Conservation (phyloP, 2,797 vertebrate genomes). For the Natrix natrix region DNA sequence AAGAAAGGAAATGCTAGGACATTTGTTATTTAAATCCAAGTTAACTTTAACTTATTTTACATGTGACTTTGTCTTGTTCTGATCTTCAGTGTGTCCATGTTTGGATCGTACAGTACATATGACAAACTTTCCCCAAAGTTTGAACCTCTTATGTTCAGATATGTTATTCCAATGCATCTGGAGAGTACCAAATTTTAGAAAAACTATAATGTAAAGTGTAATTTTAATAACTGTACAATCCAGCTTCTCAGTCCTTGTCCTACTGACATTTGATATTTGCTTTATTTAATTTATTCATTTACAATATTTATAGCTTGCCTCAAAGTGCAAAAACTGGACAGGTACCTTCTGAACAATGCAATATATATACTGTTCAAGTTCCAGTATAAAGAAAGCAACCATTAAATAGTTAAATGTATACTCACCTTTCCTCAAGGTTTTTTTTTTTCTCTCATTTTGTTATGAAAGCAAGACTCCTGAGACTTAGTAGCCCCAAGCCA, state of each 20-base stretch:
- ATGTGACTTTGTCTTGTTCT: not conserved
- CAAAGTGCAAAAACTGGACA: not conserved
- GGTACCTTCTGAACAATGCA: not conserved
- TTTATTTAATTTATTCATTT: not conserved
- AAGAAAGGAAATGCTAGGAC: not conserved
- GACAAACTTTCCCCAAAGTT: not conserved
- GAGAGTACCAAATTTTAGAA: not conserved
- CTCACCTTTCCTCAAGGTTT: not conserved
- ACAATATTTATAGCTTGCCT: not conserved
- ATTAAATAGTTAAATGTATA: not conserved
- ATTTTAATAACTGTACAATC: not conserved
- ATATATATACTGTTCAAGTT: not conserved
- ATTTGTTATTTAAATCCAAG: not conserved
- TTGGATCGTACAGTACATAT: not conserved
- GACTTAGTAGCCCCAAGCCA: not conserved
- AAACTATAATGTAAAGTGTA: not conserved
- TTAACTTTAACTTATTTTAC: not conserved
- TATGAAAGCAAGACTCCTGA: not conserved
- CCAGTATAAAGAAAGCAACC: not conserved
- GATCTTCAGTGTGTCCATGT: not conserved
- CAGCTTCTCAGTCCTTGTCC: not conserved
- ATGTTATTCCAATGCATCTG: not conserved
- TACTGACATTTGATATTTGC: not conserved
- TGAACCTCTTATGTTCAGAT: not conserved
- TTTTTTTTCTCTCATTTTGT: not conserved